A percentile compares a stretch with the other conserved stretches of the same genome.
Conservation (phyloP, 92 coral and sea anemone species). For the Epizoanthus scotinus region DNA sequence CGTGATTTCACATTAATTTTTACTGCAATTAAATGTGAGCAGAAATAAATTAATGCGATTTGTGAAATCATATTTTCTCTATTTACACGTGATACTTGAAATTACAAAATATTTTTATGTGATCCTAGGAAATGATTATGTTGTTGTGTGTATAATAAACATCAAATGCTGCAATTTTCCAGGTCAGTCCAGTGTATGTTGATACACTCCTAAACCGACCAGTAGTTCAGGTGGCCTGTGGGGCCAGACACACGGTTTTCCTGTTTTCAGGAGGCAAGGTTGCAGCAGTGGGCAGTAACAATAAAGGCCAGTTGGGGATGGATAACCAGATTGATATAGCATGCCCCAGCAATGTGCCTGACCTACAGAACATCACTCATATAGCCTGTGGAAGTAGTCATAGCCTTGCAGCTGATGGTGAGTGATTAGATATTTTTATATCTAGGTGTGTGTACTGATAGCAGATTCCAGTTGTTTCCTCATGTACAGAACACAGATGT, state of each 20-base stretch:
- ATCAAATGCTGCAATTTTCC: not conserved
- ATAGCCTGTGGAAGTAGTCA: constrained; percentile 94
- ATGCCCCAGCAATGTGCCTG: constrained; percentile 71
- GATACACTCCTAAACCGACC: constrained; percentile 81
- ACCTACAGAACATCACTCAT: constrained; percentile 51
- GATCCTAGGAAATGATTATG: too few relatives aligned
- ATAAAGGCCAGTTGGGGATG: constrained; percentile 90
- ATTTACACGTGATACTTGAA: too few relatives aligned
- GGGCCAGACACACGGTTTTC: constrained; percentile 93
- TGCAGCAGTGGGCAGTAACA: constrained; percentile 94
- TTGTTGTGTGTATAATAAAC: too few relatives aligned
- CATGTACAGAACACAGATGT: too few relatives aligned
- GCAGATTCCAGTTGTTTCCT: too few relatives aligned
- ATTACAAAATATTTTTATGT: too few relatives aligned
- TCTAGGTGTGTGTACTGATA: too few relatives aligned
- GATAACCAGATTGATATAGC: constrained; percentile 66
- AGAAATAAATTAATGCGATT: too few relatives aligned
- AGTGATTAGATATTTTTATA: constrained; percentile 10
- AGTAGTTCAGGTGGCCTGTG: constrained; percentile 91
- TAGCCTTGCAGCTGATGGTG: constrained; percentile 90
- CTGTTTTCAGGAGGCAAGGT: constrained; percentile 77
- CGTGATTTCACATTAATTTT: too few relatives aligned
- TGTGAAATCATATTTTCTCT: too few relatives aligned
- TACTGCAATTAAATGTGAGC: too few relatives aligned
- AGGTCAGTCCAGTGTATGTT: constrained; percentile 84